Percentiles rank a stretch among this genome's conserved stretches.
These are phyloP conservation scores for Astropecten irregularis DNA, from an alignment of 53 echinoderm and acorn worm genomes.

Conservation along the genomic window DNA sequence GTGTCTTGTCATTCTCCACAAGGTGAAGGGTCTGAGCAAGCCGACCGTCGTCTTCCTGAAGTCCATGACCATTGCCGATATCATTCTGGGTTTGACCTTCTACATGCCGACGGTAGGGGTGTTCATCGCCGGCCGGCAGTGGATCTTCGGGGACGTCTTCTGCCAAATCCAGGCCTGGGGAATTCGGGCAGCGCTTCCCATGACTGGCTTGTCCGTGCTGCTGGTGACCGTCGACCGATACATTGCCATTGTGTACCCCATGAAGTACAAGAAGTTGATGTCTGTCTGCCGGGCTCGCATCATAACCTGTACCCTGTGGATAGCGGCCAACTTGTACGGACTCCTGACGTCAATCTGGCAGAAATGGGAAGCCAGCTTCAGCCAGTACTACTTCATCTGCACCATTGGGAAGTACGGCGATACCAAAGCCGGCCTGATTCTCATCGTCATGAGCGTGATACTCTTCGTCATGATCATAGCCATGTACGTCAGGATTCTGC, in stretches of 20 bases:
- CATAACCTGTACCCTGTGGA: slow-evolving; percentile 6
- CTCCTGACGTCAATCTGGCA: background rate
- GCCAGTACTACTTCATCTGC: slow-evolving; percentile 1
- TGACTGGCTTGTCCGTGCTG: slow-evolving; percentile 9
- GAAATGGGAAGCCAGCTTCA: background rate
- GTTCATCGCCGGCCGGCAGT: background rate
- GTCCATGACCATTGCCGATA: slow-evolving; percentile 36
- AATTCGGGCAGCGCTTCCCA: slow-evolving; percentile 11
- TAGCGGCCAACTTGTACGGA: background rate
- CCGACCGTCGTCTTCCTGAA: slow-evolving; percentile 39
- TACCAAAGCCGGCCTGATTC: background rate
- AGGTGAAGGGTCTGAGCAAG: slow-evolving; percentile 34
- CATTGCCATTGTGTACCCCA: slow-evolving; percentile 26
- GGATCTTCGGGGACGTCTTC: background rate
- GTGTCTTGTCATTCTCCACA: slow-evolving; percentile 28
- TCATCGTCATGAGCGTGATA: background rate
- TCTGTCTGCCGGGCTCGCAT: slow-evolving; percentile 1
- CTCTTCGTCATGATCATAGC: background rate
- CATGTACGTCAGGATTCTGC: slow-evolving; percentile 37
- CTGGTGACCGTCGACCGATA: slow-evolving; percentile 46
- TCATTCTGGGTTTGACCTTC: slow-evolving; percentile 29
- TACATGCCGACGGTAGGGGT: slow-evolving; percentile 26
- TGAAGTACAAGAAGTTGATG: slow-evolving; percentile 23
- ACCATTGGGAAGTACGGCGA: slow-evolving; percentile 5
- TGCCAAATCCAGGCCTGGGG: slow-evolving; percentile 31